Percentiles rank a stretch among this genome's conserved stretches.
Conservation (phyloP, 2,113 vertebrate genomes). For the Heterocephalus glaber region DNA sequence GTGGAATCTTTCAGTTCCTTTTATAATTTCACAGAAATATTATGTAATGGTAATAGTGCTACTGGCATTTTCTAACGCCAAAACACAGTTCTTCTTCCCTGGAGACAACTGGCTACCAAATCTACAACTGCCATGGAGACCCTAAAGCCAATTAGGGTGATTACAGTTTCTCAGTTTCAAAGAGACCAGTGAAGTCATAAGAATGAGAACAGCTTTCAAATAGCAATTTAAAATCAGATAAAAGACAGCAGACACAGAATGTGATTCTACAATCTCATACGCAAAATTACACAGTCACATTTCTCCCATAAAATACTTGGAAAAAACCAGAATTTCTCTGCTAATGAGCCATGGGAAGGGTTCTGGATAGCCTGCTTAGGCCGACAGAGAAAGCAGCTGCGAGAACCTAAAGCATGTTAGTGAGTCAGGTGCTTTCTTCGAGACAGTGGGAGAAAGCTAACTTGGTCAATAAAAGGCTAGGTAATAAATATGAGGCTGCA, state of each 20-base stretch:
- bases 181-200: neutral
- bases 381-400: neutral
- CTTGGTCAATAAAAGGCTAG: neutral
- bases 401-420: neutral
- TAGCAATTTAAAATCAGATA: neutral
- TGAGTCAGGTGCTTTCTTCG: neutral
- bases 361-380: neutral
- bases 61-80: constrained; percentile 5
- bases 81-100: neutral
- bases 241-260: neutral
- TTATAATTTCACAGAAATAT: constrained; percentile 40
- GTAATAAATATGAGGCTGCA: neutral
- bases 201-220: neutral
- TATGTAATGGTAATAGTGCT: neutral
- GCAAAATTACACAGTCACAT: neutral
- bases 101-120: neutral
- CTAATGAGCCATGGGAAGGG: neutral
- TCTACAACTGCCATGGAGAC: neutral
- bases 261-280: neutral
- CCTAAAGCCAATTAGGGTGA: neutral
- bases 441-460: neutral
- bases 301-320: constrained; percentile 13
- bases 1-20: constrained; percentile 40
- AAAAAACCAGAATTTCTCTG: neutral
- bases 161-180: neutral